A percentile compares a stretch with the other conserved stretches of the same genome.
Evolutionary conservation across 2,888 invertebrate species (phyloP).

Genomic region (Sycophila texana): DNA sequence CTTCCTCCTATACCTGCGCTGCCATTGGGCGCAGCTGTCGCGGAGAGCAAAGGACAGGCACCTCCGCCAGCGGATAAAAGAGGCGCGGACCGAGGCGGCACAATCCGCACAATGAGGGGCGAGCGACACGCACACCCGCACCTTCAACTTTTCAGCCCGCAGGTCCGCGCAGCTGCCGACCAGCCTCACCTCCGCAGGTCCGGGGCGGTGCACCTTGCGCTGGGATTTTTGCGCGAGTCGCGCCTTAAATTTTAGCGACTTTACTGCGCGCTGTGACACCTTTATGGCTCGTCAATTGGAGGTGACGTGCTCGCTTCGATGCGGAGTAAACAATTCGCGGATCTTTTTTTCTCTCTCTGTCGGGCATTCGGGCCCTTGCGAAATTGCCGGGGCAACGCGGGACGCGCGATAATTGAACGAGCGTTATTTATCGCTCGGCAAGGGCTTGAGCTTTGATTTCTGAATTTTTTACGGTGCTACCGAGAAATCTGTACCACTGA

Average conservation of each 20-base stretch:
- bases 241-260: slow-evolving; percentile 38
- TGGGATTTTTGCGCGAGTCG: slow-evolving; percentile 28
- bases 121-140: slow-evolving; percentile 24
- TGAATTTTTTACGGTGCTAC: slow-evolving; percentile 41
- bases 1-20: neutral
- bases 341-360: slow-evolving; percentile 3
- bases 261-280: slow-evolving; percentile 34
- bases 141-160: slow-evolving; percentile 18
- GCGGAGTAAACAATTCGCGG: slow-evolving; percentile 42
- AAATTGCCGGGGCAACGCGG: slow-evolving; percentile 26
- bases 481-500: slow-evolving; percentile 47
- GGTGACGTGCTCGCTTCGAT: neutral
- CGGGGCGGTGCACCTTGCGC: slow-evolving; percentile 21
- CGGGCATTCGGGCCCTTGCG: neutral
- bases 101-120: neutral
- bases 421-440: slow-evolving; percentile 43
- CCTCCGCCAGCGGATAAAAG: neutral
- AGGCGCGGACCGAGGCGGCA: neutral
- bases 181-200: neutral
- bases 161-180: slow-evolving; percentile 1
- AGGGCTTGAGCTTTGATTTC: slow-evolving; percentile 38
- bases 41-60: neutral
- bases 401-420: slow-evolving; percentile 44
- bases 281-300: slow-evolving; percentile 48
- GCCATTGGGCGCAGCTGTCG: slow-evolving; percentile 39